Evolutionary conservation across 2,888 invertebrate genomes (phyloP).

Genomic region (Drosophila dives): DNA sequence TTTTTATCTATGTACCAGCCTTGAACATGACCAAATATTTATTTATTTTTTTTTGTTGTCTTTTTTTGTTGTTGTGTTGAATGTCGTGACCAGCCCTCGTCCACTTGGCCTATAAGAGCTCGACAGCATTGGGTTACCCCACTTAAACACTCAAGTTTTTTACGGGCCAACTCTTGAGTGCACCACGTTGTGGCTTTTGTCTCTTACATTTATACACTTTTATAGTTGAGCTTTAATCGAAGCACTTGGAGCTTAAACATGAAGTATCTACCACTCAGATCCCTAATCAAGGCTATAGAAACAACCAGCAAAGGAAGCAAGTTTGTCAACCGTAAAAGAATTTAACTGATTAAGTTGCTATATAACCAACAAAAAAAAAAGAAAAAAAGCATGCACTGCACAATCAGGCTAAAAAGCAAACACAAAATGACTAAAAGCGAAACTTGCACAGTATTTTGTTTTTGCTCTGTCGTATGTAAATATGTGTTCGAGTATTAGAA

Average conservation of each 20-base stretch:
- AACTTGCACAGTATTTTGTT: constrained; percentile 24
- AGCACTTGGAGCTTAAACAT: constrained; percentile 31
- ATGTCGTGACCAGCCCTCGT: constrained; percentile 58
- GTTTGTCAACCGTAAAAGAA: constrained; percentile 48
- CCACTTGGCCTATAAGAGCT: constrained; percentile 53
- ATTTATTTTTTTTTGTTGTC: constrained; percentile 20
- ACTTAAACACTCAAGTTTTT: constrained; percentile 68
- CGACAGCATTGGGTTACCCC: constrained; percentile 56
- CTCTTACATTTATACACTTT: constrained; percentile 50
- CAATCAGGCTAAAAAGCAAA: constrained; percentile 25
- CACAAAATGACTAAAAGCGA: constrained; percentile 16
- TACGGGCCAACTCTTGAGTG: constrained; percentile 70
- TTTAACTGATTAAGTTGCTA: constrained; percentile 66
- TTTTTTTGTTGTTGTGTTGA: constrained; percentile 13
- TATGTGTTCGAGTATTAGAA: constrained; percentile 25
- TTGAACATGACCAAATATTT: constrained; percentile 39
- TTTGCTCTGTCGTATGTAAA: constrained; percentile 20
- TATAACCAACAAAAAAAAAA: constrained; percentile 4
- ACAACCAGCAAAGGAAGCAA: constrained; percentile 1
- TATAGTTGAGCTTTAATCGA: constrained; percentile 57
- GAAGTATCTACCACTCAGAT: background rate
- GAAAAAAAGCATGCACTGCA: constrained; percentile 20
- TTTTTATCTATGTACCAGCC: constrained; percentile 11
- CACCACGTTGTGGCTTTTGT: constrained; percentile 65
- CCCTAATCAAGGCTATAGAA: background rate